Evolutionary conservation across 2,888 invertebrate genomes (phyloP).

Genomic region (Synergus japonicus): DNA sequence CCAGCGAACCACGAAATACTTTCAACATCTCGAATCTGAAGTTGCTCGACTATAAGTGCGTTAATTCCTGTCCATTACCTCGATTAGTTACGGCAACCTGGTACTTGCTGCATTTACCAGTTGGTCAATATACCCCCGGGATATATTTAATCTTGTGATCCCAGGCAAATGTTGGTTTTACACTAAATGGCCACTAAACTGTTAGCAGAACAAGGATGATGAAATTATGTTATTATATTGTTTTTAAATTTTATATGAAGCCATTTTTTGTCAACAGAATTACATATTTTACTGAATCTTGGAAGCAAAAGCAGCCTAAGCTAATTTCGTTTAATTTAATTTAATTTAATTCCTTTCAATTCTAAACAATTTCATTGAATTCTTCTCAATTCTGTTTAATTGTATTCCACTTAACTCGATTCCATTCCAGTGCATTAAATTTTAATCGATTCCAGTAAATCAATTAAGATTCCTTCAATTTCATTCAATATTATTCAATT

Average conservation of each 20-base stretch:
- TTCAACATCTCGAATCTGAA: not conserved
- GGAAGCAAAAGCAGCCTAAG: not conserved
- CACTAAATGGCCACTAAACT: not conserved
- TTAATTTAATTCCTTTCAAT: no score
- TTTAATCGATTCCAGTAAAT: no score
- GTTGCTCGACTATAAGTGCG: constrained; percentile 4
- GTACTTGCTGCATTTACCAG: constrained; percentile 2
- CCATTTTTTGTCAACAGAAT: not conserved
- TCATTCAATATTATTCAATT: no score
- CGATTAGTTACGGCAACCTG: not conserved
- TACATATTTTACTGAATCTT: not conserved
- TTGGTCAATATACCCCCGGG: not conserved
- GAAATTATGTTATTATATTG: not conserved
- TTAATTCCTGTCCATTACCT: constrained; percentile 19
- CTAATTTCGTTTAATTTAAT: not conserved
- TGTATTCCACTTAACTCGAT: no score
- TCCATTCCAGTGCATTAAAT: no score
- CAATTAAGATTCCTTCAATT: no score
- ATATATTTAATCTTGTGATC: constrained; percentile 17
- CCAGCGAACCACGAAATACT: not conserved
- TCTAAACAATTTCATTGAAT: no score
- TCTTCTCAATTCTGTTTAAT: no score
- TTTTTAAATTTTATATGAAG: not conserved
- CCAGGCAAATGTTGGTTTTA: constrained; percentile 17
- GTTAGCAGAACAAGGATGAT: not conserved